A percentile compares a stretch with the other conserved stretches of the same genome.
Conservation (phyloP, 2,888 invertebrate genomes). For the Tridacna crocea region DNA sequence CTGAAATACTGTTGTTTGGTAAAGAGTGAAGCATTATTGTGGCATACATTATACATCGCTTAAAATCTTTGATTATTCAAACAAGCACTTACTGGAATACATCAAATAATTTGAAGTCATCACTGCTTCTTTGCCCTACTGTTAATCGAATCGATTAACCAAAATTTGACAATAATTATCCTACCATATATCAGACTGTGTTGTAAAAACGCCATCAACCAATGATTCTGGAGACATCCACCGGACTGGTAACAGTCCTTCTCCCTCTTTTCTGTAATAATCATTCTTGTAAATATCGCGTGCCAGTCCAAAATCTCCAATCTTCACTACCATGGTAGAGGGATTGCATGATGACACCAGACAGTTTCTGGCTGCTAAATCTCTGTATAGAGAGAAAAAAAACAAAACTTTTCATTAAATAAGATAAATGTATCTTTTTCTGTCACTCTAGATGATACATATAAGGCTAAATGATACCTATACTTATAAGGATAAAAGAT, state of each 20-base stretch:
- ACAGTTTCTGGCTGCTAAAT: conserved; percentile 98
- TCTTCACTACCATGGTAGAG: conserved; percentile 92
- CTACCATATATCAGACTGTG: conserved; percentile 97
- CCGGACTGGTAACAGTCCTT: conserved; percentile 94
- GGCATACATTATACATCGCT: too few species aligned
- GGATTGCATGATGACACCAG: conserved; percentile 87
- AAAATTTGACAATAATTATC: conserved; percentile 9
- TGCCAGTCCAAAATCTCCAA: conserved; percentile 98
- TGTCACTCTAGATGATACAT: too few species aligned
- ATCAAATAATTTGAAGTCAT: too few species aligned
- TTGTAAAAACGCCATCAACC: conserved; percentile 97
- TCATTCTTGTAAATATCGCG: conserved; percentile 98
- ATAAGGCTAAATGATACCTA: too few species aligned
- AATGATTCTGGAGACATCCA: conserved; percentile 99
- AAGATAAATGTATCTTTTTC: not conserved
- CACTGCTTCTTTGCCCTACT: too few species aligned
- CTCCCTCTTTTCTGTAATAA: conserved; percentile 97
- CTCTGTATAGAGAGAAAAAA: conserved; percentile 84
- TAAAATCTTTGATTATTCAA: too few species aligned
- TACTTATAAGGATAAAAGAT: too few species aligned
- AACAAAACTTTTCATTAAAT: not conserved
- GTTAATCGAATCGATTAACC: too few species aligned
- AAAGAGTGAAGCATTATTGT: too few species aligned
- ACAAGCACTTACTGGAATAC: too few species aligned
- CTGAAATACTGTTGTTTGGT: too few species aligned